Base-by-base conservation (phyloP, 1,140 invertebrate species). In the Aphelinus atriplicis region DNA sequence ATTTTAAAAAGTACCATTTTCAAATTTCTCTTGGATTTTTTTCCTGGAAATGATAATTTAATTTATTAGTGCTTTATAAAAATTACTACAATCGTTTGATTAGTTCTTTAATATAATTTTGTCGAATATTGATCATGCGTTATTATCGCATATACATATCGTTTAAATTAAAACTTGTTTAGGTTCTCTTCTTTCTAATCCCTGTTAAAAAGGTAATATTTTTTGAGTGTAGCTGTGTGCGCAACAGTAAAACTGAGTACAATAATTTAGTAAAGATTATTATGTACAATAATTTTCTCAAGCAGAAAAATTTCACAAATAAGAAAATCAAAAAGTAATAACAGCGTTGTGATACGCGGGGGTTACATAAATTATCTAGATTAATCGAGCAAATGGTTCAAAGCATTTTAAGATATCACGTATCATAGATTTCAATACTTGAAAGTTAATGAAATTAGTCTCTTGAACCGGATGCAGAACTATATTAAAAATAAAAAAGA, bases 241-340 rank as follows among this genome's bases (percentile, higher is more conserved):
- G 2, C 53, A 56, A 66, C 64, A 9, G 10, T 66, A 42, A 66
- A 66, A 66, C 47, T 10, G 56, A 67, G 53, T 67, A 67, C 65
- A 67, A 67, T 67, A 57, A 67, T 57, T 55, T 65, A n/a, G n/a
- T 53, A 65, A 65, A 42, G 9, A 65, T 53, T 65, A 51, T 43
- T 51, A n/a, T 48, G 50, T 53, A 53, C 63, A 65, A 65, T 50
- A 65, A 65, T 51, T 51, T 65, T 65, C n/a, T 3, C 43, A 53
- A 67, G 56, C 45, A 50, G 45, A 67, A 47, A 67, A 67, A 57
- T 26, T 46, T n/a, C 65, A n/a, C 9, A 66, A 53, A 66, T 53
- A 9, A 56, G 51, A 45, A 55, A 56, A 67, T 56, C 51, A 67
- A 67, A 67, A 67, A 43, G n/a, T 26, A 67, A 55, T 10, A 56